Conservation (phyloP, 2,113 vertebrate genomes). For the Neofelis nebulosa region DNA sequence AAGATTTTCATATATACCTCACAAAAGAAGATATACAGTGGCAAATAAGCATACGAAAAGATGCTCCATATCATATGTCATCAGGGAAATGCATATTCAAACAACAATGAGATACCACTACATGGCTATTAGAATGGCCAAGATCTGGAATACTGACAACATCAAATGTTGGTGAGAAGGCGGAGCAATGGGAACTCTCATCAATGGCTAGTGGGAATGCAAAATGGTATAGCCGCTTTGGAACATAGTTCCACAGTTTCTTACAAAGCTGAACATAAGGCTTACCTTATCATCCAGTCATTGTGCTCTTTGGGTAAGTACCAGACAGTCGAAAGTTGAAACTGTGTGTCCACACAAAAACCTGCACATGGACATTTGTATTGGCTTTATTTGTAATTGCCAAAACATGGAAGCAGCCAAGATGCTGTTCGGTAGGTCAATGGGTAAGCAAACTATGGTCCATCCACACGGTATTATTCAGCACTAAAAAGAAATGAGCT, state of each 20-base stretch:
- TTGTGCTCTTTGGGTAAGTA: not conserved
- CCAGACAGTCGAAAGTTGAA: not conserved
- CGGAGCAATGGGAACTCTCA: not conserved
- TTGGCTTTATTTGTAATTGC: not conserved
- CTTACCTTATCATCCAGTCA: not conserved
- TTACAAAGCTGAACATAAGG: not conserved
- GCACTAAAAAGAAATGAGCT: not conserved
- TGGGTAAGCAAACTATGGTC: not conserved
- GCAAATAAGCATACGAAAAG: too few species aligned
- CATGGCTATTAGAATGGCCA: too few species aligned
- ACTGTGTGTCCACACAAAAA: not conserved
- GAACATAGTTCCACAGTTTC: not conserved
- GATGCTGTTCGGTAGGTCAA: not conserved
- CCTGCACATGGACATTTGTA: not conserved
- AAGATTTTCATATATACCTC: too few species aligned
- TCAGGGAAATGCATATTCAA: too few species aligned
- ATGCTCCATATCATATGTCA: too few species aligned
- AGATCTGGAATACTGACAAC: too few species aligned
- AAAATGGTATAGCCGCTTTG: not conserved
- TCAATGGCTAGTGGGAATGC: not conserved
- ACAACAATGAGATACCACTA: too few species aligned
- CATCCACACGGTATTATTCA: not conserved
- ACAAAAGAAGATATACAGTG: too few species aligned
- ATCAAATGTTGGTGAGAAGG: too few species aligned
- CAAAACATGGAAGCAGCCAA: not conserved